phyloP scores from a whole-genome alignment of 2,888 invertebrate species.

The Lordiphosa fenestrarum region DNA sequence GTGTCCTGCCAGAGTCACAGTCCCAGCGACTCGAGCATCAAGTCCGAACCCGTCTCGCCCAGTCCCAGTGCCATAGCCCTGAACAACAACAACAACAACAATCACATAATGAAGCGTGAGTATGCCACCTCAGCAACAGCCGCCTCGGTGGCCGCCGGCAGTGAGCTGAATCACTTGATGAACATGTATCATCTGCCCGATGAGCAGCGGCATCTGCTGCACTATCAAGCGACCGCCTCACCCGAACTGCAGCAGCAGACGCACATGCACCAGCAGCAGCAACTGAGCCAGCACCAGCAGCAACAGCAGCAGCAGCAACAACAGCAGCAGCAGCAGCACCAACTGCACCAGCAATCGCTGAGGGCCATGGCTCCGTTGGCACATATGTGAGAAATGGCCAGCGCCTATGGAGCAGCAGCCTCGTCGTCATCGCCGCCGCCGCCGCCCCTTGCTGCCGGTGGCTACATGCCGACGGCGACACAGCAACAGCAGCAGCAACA shows the following conservation, averaged over 20 bases:
- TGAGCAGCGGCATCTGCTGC: conserved; percentile 81
- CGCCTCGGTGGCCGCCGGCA: conserved; percentile 78
- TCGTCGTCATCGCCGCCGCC: conserved; percentile 46
- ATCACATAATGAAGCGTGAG: conserved; percentile 85
- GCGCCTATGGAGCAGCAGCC: conserved; percentile 75
- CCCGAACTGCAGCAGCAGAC: conserved; percentile 79
- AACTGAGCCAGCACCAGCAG: conserved; percentile 47
- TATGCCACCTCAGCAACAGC: conserved; percentile 82
- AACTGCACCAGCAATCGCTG: conserved; percentile 80
- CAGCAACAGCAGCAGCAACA: conserved; percentile 56
- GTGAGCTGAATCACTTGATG: conserved; percentile 85
- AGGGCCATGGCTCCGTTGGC: conserved; percentile 80
- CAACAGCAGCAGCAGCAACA: conserved; percentile 58
- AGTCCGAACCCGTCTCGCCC: conserved; percentile 93
- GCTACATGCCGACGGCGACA: conserved; percentile 44
- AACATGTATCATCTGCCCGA: conserved; percentile 84
- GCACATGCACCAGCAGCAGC: conserved; percentile 77
- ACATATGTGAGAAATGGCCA: conserved; percentile 81
- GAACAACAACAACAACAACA: conserved; percentile 78
- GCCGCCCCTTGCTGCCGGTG: conserved; percentile 18
- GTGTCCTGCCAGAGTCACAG: conserved; percentile 88
- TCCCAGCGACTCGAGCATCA: conserved; percentile 92
- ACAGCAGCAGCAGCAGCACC: conserved; percentile 76
- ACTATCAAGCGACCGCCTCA: conserved; percentile 79
- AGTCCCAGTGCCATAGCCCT: conserved; percentile 82